Conservation (phyloP, 1,140 invertebrate species). For the Tribolium castaneum region DNA sequence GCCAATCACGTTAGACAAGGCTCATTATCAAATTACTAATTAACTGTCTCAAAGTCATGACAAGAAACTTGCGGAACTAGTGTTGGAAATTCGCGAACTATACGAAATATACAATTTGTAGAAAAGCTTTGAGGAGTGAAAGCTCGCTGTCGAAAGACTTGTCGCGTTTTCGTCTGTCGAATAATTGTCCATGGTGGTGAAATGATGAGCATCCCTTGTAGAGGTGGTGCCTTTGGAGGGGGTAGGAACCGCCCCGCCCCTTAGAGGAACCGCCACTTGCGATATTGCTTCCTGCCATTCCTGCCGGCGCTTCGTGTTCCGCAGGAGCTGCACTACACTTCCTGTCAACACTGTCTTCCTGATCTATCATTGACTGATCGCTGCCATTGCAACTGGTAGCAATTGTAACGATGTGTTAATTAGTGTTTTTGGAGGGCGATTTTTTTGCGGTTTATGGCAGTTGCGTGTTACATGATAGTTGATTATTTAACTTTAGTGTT, state of each 20-base stretch:
- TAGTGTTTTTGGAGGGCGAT: conserved; percentile 32
- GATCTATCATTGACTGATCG: conserved; percentile 55
- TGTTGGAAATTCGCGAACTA: not conserved
- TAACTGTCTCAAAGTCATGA: not conserved
- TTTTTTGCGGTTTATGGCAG: conserved; percentile 26
- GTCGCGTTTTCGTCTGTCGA: not conserved
- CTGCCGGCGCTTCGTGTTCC: conserved; percentile 63
- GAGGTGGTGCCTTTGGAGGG: conserved; percentile 54
- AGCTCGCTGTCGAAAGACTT: not conserved
- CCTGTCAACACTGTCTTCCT: conserved; percentile 56
- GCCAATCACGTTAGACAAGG: conserved; percentile 36
- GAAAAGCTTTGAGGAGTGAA: too few species aligned
- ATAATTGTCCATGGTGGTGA: conserved; percentile 38
- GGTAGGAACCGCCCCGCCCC: conserved; percentile 58
- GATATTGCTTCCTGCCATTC: conserved; percentile 65
- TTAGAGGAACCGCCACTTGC: conserved; percentile 63
- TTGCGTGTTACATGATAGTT: conserved; percentile 19
- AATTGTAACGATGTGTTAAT: conserved; percentile 50
- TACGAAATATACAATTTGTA: too few species aligned
- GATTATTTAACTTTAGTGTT: conserved; percentile 17
- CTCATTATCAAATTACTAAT: conserved; percentile 25
- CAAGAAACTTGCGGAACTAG: not conserved
- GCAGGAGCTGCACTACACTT: conserved; percentile 62
- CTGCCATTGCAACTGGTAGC: conserved; percentile 44
- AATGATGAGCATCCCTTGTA: conserved; percentile 55